A percentile compares a stretch with the other conserved stretches of the same genome.
Conservation (phyloP, 2,888 invertebrate genomes). For the Pteria penguin region DNA sequence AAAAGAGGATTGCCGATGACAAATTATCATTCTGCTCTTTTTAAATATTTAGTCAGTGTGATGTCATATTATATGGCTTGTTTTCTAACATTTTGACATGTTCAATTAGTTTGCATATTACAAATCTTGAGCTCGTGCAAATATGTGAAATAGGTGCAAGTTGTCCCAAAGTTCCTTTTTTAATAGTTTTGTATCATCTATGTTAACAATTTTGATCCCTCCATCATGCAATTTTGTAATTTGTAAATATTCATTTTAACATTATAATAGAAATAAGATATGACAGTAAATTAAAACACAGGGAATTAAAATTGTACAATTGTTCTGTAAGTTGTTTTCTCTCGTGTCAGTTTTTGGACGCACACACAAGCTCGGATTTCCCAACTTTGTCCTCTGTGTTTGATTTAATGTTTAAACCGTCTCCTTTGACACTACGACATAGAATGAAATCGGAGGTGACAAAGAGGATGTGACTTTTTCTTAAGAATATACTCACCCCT, state of each 20-base stretch:
- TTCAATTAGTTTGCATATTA: neutral
- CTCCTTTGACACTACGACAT: neutral
- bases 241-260: neutral
- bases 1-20: too few relatives aligned
- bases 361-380: neutral
- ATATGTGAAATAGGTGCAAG: neutral
- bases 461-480: too few relatives aligned
- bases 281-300: neutral
- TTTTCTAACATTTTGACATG: neutral
- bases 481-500: neutral
- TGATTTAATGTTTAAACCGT: neutral
- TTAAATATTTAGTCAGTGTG: neutral
- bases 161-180: neutral
- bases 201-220: neutral
- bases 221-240: neutral
- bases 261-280: neutral
- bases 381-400: neutral
- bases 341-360: neutral
- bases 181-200: neutral
- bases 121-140: neutral
- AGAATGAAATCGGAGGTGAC: too few relatives aligned
- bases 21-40: neutral
- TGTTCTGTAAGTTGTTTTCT: neutral
- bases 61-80: neutral
- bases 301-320: neutral